Conservation (phyloP, 1,140 invertebrate species). For the Pemphigus obesinymphae region DNA sequence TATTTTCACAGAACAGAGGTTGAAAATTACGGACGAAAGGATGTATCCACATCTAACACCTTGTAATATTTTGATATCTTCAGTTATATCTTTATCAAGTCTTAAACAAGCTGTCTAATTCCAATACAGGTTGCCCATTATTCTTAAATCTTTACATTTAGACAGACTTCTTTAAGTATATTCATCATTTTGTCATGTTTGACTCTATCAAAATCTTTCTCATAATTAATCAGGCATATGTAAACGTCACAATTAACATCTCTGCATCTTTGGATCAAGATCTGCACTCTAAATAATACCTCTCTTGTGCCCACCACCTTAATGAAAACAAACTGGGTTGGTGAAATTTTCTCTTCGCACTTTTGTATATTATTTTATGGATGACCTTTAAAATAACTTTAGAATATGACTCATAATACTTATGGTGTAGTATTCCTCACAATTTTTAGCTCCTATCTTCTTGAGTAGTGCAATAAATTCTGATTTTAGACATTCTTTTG, state of each 20-base stretch:
- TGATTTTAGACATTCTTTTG: background rate
- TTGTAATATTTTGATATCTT: too few species aligned
- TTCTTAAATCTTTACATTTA: background rate
- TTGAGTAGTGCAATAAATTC: too few species aligned
- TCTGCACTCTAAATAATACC: conserved; percentile 42
- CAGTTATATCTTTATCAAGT: too few species aligned
- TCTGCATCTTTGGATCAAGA: conserved; percentile 40
- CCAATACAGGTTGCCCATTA: too few species aligned
- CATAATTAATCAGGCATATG: conserved; percentile 44
- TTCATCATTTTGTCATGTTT: background rate
- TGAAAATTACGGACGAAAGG: too few species aligned
- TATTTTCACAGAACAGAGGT: too few species aligned
- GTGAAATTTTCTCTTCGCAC: conserved; percentile 10
- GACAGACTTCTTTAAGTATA: background rate
- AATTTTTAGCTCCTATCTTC: conserved; percentile 40
- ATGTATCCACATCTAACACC: too few species aligned
- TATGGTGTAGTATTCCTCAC: conserved; percentile 44
- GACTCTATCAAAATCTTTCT: conserved; percentile 42
- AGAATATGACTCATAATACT: conserved; percentile 45
- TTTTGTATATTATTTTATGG: conserved; percentile 42
- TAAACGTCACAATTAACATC: conserved; percentile 44
- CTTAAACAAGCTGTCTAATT: too few species aligned
- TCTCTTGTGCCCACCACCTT: conserved; percentile 45
- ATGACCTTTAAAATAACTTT: conserved; percentile 46
- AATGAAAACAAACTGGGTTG: conserved; percentile 45